Evolutionary conservation across 2,113 vertebrate genomes (phyloP).

Genomic region (Gopherus flavomarginatus): DNA sequence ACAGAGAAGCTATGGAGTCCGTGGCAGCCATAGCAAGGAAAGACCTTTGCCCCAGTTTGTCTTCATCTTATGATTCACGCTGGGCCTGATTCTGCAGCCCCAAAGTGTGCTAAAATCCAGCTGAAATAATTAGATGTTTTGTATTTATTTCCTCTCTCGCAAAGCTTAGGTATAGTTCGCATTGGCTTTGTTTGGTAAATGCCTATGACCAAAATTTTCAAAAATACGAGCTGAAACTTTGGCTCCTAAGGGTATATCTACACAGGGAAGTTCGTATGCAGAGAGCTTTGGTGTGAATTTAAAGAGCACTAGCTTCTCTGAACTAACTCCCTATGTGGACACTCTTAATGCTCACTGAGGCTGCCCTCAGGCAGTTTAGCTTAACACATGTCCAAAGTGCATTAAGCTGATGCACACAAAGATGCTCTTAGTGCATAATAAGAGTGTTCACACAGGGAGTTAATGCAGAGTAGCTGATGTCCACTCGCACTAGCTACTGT

Average conservation of each 20-base stretch:
- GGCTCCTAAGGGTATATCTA: neutral
- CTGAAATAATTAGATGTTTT: slow-evolving; percentile 50
- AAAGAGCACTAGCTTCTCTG: neutral
- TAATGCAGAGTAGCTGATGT: neutral
- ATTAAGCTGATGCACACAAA: neutral
- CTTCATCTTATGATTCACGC: slow-evolving; percentile 24
- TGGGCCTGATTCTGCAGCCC: neutral
- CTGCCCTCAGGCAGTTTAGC: neutral
- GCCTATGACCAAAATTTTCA: rapidly evolving
- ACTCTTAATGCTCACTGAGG: neutral
- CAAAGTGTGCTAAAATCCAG: neutral
- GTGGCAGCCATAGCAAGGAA: neutral
- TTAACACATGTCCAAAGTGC: neutral
- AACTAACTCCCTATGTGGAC: neutral
- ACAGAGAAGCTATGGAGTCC: neutral
- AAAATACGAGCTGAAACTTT: neutral
- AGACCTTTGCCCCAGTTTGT: neutral
- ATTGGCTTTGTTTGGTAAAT: slow-evolving; percentile 11
- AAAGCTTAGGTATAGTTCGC: slow-evolving; percentile 24
- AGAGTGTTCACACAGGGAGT: neutral
- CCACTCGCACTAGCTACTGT: neutral
- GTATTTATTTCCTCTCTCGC: slow-evolving; percentile 42
- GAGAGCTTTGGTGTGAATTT: neutral
- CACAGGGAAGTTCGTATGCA: neutral
- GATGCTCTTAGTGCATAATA: neutral